These are phyloP conservation scores for Nothocercus nigrocapillus DNA, from an alignment of 2,113 vertebrate species.

Conservation along the genomic window DNA sequence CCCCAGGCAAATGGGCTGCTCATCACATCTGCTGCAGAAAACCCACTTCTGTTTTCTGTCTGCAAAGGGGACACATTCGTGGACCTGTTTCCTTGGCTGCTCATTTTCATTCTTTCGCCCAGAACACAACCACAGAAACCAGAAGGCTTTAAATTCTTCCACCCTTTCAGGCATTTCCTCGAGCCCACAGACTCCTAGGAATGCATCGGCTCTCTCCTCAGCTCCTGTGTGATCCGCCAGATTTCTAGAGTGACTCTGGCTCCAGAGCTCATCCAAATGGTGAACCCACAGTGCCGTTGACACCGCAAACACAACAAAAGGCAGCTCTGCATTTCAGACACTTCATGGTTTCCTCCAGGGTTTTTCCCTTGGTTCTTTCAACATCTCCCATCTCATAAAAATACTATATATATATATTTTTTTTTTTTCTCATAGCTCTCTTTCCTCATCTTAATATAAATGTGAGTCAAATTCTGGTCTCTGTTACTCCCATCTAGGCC, in stretches of 20 bases:
- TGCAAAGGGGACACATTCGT: fast-evolving
- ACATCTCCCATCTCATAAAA: constrained; percentile 24
- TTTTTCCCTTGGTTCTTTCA: constrained; percentile 12
- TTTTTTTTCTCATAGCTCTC: background rate
- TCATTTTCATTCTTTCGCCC: background rate
- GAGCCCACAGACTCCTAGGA: background rate
- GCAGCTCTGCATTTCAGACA: background rate
- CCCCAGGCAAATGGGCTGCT: fast-evolving
- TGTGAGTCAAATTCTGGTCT: background rate
- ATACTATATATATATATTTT: background rate
- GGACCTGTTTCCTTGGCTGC: background rate
- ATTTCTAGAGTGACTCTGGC: background rate
- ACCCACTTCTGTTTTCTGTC: background rate
- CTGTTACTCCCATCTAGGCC: background rate
- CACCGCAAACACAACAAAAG: background rate
- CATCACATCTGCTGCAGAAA: fast-evolving
- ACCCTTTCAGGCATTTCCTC: fast-evolving
- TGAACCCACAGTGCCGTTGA: background rate
- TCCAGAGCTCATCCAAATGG: fast-evolving
- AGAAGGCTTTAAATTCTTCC: background rate
- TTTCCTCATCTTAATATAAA: background rate
- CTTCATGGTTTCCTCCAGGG: background rate
- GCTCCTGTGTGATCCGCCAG: fast-evolving
- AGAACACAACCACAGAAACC: fast-evolving
- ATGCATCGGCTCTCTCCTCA: fast-evolving